Evolutionary conservation across 2,113 vertebrate species (phyloP).

Genomic region (Cranoglanis bouderius): DNA sequence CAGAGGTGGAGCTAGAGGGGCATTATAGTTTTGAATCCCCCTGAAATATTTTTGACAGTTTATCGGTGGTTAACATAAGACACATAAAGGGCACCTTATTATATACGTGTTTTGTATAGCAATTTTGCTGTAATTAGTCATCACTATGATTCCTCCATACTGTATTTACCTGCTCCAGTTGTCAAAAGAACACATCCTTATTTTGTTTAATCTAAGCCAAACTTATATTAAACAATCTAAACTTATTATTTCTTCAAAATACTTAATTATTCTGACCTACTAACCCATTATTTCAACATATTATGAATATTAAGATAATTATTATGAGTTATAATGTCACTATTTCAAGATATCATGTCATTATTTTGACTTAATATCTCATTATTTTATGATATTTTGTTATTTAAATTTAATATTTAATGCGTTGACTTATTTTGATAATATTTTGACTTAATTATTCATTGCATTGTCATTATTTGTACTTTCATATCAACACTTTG

Average conservation of each 20-base stretch:
- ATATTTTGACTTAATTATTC: too few relatives aligned
- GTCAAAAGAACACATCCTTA: background rate
- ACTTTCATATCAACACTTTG: too few relatives aligned
- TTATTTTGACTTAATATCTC: background rate
- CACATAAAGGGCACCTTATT: background rate
- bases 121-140: background rate
- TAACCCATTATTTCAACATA: background rate
- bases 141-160: background rate
- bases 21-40: background rate
- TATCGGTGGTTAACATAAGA: background rate
- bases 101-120: background rate
- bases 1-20: background rate
- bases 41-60: background rate
- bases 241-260: background rate
- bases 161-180: background rate
- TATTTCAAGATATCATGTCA: background rate
- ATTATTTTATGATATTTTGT: background rate
- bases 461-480: background rate
- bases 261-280: background rate
- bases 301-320: background rate
- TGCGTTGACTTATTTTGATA: too few relatives aligned
- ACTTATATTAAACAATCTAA: background rate
- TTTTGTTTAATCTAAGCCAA: background rate
- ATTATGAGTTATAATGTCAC: background rate
- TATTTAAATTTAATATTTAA: background rate